Base-by-base conservation (phyloP, 2,113 vertebrate genomes). In the Gobiocypris rarus region DNA sequence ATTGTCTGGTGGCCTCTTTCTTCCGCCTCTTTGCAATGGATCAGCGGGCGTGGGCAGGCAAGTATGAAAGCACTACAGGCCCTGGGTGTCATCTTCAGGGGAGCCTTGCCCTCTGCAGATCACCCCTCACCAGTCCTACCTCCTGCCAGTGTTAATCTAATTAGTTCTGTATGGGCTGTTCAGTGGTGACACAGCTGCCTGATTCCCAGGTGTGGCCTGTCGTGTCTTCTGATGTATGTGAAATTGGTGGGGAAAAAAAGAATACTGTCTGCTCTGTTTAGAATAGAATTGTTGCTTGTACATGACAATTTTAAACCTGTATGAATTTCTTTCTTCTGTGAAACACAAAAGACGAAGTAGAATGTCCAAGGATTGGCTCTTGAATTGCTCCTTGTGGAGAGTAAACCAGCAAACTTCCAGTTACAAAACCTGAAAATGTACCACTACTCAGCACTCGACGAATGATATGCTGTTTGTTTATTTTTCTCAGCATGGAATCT, bases 1-100 rank as follows among this genome's bases (percentile, higher is more conserved):
- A 28, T 90, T 82, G 83, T 88, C 59, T 82, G 31, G 77, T 86
- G 82, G 87, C 84, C 80, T 89, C 86, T 85, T 86, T 41, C 82
- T 70, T 83, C 73, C 26, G 28, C 81, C 83, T 15, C 10, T 58
- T 80, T 9, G 87, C 43, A 89, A 83, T 86, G 75, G 75, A 87
- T 91, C 85, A 75, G 86, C 88, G 84, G 86, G 38, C 48, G 22
- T 83, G 63, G 84, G 52, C 65, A 83, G 69, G 65, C 77, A 67
- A 89, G 83, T 85, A 54, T 56, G 73, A 77, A 84, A 28, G 43
- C 74, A 69, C 85, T 88, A 86, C 45, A 71, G 85, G 90, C 82
- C 81, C 14, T 80, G 14, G 52, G 61, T 79, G 59, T 69, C 83
- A 54, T 89, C 87, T 81, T 56, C 82, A 69, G 56, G 83, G 31